Percentiles rank a stretch among this genome's conserved stretches.
These are phyloP conservation scores for Molorchus minor DNA, from an alignment of 2,888 invertebrate genomes.

Conservation along the genomic window DNA sequence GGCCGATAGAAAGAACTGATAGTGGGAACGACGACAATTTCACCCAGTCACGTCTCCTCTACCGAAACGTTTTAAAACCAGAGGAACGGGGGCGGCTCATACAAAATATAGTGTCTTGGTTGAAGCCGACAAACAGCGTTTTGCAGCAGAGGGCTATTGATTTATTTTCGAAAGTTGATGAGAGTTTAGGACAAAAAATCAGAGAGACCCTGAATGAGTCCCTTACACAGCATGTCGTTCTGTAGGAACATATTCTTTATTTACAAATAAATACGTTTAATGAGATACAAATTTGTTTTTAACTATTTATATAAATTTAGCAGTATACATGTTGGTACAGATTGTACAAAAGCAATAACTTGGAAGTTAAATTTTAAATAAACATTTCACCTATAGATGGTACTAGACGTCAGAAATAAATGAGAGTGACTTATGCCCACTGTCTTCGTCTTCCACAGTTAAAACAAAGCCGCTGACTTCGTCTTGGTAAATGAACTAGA, in stretches of 20 bases:
- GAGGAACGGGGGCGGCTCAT: conserved; percentile 77
- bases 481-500: no score
- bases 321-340: no score
- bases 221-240: conserved; percentile 42
- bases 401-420: no score
- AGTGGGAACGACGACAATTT: conserved; percentile 90
- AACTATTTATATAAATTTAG: no score
- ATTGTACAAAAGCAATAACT: no score
- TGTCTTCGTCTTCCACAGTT: no score
- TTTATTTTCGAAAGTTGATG: conserved; percentile 82
- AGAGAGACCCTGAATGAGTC: conserved; percentile 61
- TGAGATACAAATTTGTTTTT: not conserved
- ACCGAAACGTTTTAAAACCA: conserved; percentile 70
- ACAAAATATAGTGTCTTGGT: conserved; percentile 80
- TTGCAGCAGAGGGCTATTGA: conserved; percentile 86
- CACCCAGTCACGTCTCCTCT: conserved; percentile 73
- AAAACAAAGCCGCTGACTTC: no score
- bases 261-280: not conserved
- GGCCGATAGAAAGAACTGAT: conserved; percentile 82
- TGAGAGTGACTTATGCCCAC: no score
- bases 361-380: no score
- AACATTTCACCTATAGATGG: no score
- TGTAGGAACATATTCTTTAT: conserved; percentile 28
- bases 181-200: conserved; percentile 79
- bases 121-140: conserved; percentile 82